A percentile compares a stretch with the other conserved stretches of the same genome.
Conservation (phyloP, 2,888 invertebrate genomes). For the Hirtodrosophila duncani region DNA sequence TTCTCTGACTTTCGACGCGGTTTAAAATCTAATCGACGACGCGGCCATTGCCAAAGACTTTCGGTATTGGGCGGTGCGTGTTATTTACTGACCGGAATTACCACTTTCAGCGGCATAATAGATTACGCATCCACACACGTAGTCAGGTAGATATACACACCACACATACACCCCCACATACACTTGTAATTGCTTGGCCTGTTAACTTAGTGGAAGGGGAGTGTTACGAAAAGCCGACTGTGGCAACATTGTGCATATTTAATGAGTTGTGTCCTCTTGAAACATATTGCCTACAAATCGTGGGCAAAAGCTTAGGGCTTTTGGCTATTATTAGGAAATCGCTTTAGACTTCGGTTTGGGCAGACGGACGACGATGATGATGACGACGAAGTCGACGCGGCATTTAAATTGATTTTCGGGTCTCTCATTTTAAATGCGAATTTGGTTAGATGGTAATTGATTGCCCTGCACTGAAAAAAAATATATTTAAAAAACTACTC, state of each 20-base stretch:
- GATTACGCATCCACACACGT: conserved; percentile 46
- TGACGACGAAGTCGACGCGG: conserved; percentile 3
- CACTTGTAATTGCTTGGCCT: conserved; percentile 66
- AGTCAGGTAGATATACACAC: background rate
- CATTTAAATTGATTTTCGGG: conserved; percentile 45
- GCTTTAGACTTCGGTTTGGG: conserved; percentile 33
- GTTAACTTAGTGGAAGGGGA: conserved; percentile 43
- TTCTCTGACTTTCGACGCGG: conserved; percentile 49
- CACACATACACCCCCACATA: conserved; percentile 25
- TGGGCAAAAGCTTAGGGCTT: conserved; percentile 36
- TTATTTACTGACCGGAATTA: conserved; percentile 72
- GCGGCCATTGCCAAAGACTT: conserved; percentile 3
- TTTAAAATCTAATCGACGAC: conserved; percentile 63
- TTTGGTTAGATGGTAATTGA: too few relatives aligned
- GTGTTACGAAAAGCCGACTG: background rate
- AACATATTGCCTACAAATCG: conserved; percentile 51
- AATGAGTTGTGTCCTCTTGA: conserved; percentile 36
- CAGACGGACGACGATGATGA: background rate
- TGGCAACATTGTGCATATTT: conserved; percentile 53
- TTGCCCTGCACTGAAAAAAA: too few relatives aligned
- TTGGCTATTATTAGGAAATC: conserved; percentile 53
- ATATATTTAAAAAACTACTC: too few relatives aligned
- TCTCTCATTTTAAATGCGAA: conserved; percentile 43
- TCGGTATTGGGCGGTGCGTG: conserved; percentile 43
- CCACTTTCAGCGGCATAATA: conserved; percentile 72